These are phyloP conservation scores for Paramormyrops kingsleyae DNA, from an alignment of 2,113 vertebrate genomes.

Conservation along the genomic window DNA sequence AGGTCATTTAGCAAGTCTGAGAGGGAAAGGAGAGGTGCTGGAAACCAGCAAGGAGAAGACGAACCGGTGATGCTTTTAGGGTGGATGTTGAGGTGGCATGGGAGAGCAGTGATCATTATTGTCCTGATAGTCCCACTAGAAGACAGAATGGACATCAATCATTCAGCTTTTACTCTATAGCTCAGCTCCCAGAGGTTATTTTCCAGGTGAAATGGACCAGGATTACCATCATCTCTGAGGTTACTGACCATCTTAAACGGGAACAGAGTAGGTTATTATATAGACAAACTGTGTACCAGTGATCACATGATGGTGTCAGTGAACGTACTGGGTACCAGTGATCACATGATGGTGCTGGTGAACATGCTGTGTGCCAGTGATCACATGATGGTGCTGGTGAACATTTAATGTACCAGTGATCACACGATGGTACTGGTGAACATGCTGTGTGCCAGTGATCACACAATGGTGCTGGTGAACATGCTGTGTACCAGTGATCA, in stretches of 20 bases:
- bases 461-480: neutral
- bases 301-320: neutral
- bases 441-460: neutral
- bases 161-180: neutral
- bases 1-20: constrained; percentile 23
- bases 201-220: neutral
- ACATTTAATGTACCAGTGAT: neutral
- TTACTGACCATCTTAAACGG: neutral
- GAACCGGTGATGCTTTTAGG: no score
- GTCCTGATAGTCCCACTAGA: neutral
- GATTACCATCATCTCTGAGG: neutral
- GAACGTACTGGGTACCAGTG: neutral
- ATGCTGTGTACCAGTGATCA: neutral
- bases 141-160: neutral
- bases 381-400: neutral
- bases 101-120: neutral
- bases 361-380: neutral
- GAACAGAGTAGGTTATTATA: neutral
- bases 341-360: no score
- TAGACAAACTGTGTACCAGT: neutral
- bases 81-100: neutral
- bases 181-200: neutral
- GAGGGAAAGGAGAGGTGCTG: neutral
- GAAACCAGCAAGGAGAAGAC: neutral
- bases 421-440: neutral